Percentiles rank a stretch among this genome's conserved stretches.
These are phyloP conservation scores for Benthosema pterotum DNA, from an alignment of 2,797 vertebrate genomes.

Conservation along the genomic window DNA sequence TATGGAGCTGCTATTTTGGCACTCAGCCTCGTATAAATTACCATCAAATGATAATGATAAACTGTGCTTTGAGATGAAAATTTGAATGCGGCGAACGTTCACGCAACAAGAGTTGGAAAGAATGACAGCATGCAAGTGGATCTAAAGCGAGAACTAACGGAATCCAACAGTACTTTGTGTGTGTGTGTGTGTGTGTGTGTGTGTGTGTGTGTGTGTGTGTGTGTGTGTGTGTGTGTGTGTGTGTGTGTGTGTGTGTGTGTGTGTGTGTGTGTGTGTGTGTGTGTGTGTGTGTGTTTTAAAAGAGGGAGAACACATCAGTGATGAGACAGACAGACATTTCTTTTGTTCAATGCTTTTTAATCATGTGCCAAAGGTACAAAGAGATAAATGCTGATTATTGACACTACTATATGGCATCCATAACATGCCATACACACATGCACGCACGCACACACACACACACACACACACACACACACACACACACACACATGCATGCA, in stretches of 20 bases:
- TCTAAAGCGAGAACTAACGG: slow-evolving; percentile 1
- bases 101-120: not conserved
- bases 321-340: slow-evolving; percentile 8
- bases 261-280: too few relatives aligned
- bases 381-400: slow-evolving; percentile 69
- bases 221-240: too few relatives aligned
- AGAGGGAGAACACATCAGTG: slow-evolving; percentile 14
- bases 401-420: slow-evolving; percentile 70
- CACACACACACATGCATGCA: not conserved
- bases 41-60: too few relatives aligned
- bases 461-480: slow-evolving; percentile 1
- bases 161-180: not conserved
- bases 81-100: too few relatives aligned
- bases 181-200: too few relatives aligned
- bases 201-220: too few relatives aligned
- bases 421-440: slow-evolving; percentile 72
- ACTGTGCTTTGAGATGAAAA: too few relatives aligned
- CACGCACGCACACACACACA: slow-evolving; percentile 39
- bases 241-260: too few relatives aligned
- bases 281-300: not conserved
- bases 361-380: slow-evolving; percentile 71
- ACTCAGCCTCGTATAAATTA: too few relatives aligned
- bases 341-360: slow-evolving; percentile 67
- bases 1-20: too few relatives aligned
- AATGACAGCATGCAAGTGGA: not conserved